phyloP scores from a whole-genome alignment of 2,797 vertebrate species.

The Phoeniculus purpureus region DNA sequence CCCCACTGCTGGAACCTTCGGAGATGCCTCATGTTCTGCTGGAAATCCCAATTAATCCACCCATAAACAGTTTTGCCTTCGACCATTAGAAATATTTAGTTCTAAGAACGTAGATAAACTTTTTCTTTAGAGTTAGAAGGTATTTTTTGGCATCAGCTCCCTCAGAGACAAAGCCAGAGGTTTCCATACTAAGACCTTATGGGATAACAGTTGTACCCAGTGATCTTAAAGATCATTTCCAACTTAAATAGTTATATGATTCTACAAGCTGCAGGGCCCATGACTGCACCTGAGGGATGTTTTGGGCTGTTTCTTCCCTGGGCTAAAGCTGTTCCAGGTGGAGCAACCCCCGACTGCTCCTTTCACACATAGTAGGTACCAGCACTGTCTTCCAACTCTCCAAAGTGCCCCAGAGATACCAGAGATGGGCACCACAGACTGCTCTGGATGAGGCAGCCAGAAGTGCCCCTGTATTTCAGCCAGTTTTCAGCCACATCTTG shows the following conservation, averaged over 20 bases:
- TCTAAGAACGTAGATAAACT: not conserved
- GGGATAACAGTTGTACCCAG: not conserved
- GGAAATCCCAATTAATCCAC: not conserved
- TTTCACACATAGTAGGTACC: not conserved
- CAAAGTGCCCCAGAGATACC: fast-evolving
- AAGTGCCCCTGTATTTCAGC: not conserved
- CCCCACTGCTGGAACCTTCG: not conserved
- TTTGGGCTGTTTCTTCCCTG: not conserved
- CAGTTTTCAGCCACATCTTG: not conserved
- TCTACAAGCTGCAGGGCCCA: fast-evolving
- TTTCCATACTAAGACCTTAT: not conserved
- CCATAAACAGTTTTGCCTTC: not conserved
- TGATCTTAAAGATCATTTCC: not conserved
- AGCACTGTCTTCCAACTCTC: not conserved
- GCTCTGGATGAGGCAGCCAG: not conserved
- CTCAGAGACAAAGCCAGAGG: not conserved
- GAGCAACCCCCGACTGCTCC: not conserved
- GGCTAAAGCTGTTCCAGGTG: not conserved
- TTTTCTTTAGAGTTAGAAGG: not conserved
- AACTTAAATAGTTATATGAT: not conserved
- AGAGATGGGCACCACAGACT: not conserved
- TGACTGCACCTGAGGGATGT: not conserved
- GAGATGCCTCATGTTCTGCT: not conserved
- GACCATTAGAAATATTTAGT: not conserved
- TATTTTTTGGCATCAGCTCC: not conserved